A percentile compares a stretch with the other conserved stretches of the same genome.
phyloP scores from a whole-genome alignment of 2,113 vertebrate species.

The Paradoxurus hermaphroditus region DNA sequence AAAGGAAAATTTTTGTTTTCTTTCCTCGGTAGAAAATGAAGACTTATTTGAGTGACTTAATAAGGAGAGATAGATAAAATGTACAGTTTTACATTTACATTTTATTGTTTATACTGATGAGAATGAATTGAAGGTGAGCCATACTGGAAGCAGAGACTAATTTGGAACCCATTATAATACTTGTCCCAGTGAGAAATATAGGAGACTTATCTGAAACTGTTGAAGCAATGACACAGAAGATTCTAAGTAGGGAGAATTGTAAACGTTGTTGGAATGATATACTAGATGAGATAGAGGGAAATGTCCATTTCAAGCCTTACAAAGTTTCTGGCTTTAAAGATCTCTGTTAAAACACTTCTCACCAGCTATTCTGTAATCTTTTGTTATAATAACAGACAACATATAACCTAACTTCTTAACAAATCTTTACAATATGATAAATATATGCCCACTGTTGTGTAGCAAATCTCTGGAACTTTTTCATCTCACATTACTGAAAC shows the following conservation, averaged over 20 bases:
- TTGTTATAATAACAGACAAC: neutral
- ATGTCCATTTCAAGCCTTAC: neutral
- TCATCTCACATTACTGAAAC: neutral
- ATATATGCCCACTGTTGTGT: neutral
- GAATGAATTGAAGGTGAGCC: neutral
- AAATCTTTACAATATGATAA: neutral
- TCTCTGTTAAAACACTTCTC: neutral
- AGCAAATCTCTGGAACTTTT: neutral
- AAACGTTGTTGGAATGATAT: neutral
- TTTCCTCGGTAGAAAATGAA: neutral
- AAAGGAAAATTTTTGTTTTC: neutral
- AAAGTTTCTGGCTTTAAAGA: neutral
- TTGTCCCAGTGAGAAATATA: neutral
- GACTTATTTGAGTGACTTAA: neutral
- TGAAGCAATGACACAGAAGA: neutral
- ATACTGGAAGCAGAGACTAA: neutral
- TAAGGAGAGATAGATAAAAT: neutral
- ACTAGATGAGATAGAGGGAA: neutral
- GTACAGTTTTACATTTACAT: neutral
- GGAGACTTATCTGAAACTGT: neutral
- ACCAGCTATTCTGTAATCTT: neutral
- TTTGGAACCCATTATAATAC: neutral
- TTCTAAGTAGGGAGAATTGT: neutral
- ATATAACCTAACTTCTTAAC: neutral
- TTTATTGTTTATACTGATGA: slow-evolving; percentile 2